Conservation (phyloP, 2,113 vertebrate genomes). For the Cyprinodon brontotheroides region DNA sequence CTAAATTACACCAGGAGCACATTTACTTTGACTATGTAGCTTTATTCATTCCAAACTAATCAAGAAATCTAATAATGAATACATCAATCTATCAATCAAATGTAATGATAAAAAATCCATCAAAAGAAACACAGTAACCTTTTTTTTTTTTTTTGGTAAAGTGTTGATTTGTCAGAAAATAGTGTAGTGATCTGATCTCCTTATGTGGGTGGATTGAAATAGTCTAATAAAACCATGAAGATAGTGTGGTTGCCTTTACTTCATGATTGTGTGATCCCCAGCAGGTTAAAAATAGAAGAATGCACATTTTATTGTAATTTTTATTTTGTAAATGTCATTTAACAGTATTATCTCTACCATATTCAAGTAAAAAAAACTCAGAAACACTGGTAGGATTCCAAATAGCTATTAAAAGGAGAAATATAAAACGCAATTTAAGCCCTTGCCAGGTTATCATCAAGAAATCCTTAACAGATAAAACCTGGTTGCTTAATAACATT, state of each 20-base stretch:
- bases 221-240: constrained; percentile 18
- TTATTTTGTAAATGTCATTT: not conserved
- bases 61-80: not conserved
- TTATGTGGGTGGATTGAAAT: constrained; percentile 31
- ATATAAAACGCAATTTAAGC: constrained; percentile 72
- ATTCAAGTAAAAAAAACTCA: constrained; percentile 19
- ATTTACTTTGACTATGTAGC: constrained; percentile 38
- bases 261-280: constrained; percentile 14
- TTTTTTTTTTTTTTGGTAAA: constrained; percentile 31
- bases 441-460: constrained; percentile 70
- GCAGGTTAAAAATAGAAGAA: not conserved
- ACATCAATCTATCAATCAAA: constrained; percentile 52
- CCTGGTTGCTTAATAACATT: constrained; percentile 20
- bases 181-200: constrained; percentile 51
- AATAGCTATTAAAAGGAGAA: constrained; percentile 65
- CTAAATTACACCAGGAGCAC: constrained; percentile 7
- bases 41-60: constrained; percentile 21
- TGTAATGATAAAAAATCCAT: constrained; percentile 55
- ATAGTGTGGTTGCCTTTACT: constrained; percentile 21
- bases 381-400: constrained; percentile 49
- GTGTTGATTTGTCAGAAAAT: constrained; percentile 59
- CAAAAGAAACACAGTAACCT: constrained; percentile 56
- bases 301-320: too few species aligned
- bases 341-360: constrained; percentile 19
- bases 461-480: constrained; percentile 52